A percentile compares a stretch with the other conserved stretches of the same genome.
These are phyloP conservation scores for Atta cephalotes DNA, from an alignment of 1,140 invertebrate species.

Conservation along the genomic window DNA sequence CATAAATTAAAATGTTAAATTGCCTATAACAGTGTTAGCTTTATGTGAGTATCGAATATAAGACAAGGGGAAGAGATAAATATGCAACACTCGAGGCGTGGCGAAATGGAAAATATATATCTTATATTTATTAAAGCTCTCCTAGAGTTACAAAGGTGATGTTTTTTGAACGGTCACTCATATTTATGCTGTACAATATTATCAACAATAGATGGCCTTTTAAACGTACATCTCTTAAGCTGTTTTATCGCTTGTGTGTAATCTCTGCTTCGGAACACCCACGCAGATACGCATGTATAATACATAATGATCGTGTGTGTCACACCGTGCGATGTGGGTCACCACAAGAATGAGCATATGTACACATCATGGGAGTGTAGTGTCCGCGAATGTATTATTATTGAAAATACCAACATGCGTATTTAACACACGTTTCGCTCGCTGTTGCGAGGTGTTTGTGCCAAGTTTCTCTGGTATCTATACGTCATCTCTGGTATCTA, in stretches of 20 bases:
- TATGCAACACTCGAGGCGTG: neutral
- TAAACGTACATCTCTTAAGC: neutral
- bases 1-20: conserved; percentile 24
- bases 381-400: conserved; percentile 20
- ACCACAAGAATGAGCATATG: conserved; percentile 1
- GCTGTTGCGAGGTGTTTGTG: conserved; percentile 18
- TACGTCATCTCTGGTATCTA: neutral
- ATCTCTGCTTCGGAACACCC: neutral
- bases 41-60: neutral
- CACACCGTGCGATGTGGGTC: conserved; percentile 33
- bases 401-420: neutral
- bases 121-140: neutral
- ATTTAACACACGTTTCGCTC: neutral
- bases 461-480: conserved; percentile 18
- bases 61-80: neutral
- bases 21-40: neutral
- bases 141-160: neutral
- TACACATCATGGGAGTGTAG: neutral
- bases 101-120: neutral
- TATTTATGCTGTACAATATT: conserved; percentile 6
- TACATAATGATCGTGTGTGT: neutral
- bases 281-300: conserved; percentile 2
- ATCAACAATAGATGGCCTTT: conserved; percentile 11
- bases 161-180: neutral
- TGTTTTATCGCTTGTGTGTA: neutral